These are phyloP conservation scores for Falco novaeseelandiae DNA, from an alignment of 2,797 vertebrate species.

Conservation along the genomic window DNA sequence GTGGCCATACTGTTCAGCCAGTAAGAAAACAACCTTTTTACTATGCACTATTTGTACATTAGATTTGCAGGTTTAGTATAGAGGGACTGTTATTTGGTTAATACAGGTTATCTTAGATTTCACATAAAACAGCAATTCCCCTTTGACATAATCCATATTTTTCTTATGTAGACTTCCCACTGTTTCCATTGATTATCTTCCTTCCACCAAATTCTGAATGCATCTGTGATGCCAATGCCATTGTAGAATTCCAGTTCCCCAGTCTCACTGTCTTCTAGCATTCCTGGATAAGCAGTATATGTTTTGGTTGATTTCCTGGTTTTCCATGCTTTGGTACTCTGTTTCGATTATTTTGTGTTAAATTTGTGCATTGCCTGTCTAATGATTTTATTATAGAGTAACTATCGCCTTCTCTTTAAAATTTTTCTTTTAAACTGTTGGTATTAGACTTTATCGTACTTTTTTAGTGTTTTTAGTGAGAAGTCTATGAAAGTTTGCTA, in stretches of 20 bases:
- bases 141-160: neutral
- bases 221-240: neutral
- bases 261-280: neutral
- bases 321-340: neutral
- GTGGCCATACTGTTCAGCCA: neutral
- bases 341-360: neutral
- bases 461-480: neutral
- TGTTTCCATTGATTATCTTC: neutral
- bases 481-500: neutral
- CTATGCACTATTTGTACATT: neutral
- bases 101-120: neutral
- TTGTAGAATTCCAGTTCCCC: neutral
- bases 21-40: neutral
- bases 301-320: neutral
- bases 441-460: neutral
- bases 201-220: neutral
- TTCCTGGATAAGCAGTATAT: neutral
- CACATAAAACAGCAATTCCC: neutral
- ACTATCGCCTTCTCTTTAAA: neutral
- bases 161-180: neutral
- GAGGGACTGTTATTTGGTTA: neutral
- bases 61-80: neutral
- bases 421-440: neutral
- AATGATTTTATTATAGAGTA: neutral
- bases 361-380: neutral